Base-by-base conservation (phyloP, 2,113 vertebrate genomes). In the Apus apus region DNA sequence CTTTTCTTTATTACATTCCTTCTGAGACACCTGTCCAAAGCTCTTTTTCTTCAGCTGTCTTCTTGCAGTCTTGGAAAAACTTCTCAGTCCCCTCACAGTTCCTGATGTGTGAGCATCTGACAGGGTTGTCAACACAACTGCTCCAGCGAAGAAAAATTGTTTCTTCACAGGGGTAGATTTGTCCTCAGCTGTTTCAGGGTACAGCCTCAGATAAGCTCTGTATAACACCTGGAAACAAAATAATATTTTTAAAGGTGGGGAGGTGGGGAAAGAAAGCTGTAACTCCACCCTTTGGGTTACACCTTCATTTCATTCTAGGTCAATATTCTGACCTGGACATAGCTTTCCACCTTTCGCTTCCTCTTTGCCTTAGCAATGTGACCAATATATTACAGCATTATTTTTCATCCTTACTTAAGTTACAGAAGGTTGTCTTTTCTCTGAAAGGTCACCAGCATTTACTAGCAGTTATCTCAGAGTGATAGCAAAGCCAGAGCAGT, bases 31-130 rank as follows among this genome's bases (percentile, higher is more conserved):
- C 9, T 77, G 43, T 43, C 51, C 64, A 86, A 83, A 62, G 27
- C 43, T 80, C 26, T 14, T 81, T 90, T 56, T 80, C 85, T 88
- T 58, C 65, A 85, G 45, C 45, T 75, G 65, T 85, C 80, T 87
- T 61, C 61, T 84, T 85, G 43, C n/a, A 78, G 25, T 72, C 80
- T 72, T 84, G 75, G 68, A 71, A 84, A 51, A 17, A 14, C 4
- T 86, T 93, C 88, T 85, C 48, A 72, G 60, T 86, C 30, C 20
- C 18, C 36, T 93, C 92, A 61, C 57, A 89, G 66, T 36, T 96
- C 13, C 84, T 94, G 83, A 81, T 85, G 9, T 67, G 27, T 57
- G 53, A 95, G 53, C 30, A 53, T 78, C 68, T 60, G 70, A 75
- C 65, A 78, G 60, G 13, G 21, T 43, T 90, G 88, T 90, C 86